Percentiles rank a stretch among this genome's conserved stretches.
phyloP scores from a whole-genome alignment of 2,113 vertebrate genomes.

The Entelurus aequoreus region DNA sequence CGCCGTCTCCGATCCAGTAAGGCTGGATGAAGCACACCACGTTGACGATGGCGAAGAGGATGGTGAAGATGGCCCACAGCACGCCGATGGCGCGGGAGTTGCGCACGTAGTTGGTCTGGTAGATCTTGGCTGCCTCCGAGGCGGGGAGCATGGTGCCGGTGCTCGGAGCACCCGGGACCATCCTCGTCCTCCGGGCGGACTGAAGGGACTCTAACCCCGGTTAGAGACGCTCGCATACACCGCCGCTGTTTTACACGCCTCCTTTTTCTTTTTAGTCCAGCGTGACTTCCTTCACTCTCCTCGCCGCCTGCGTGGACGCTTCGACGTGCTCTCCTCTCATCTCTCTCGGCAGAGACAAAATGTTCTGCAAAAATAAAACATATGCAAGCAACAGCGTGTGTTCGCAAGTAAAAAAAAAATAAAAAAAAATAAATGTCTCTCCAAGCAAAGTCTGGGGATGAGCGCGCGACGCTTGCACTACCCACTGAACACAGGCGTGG shows the following conservation, averaged over 20 bases:
- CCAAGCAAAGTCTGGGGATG: background rate
- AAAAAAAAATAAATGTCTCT: background rate
- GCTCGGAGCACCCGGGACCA: slow-evolving; percentile 72
- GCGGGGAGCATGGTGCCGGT: slow-evolving; percentile 81
- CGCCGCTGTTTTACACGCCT: background rate
- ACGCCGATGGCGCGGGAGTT: slow-evolving; percentile 98
- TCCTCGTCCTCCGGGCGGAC: slow-evolving; percentile 21
- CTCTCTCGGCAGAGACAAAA: background rate
- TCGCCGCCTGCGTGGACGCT: slow-evolving; percentile 11
- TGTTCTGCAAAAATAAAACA: background rate
- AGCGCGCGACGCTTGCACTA: background rate
- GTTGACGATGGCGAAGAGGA: slow-evolving; percentile 96
- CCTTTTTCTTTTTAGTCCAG: background rate
- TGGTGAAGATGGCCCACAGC: slow-evolving; percentile 98
- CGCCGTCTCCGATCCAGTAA: slow-evolving; percentile 98
- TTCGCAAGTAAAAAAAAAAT: slow-evolving; percentile 1
- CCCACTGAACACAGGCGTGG: slow-evolving; percentile 14
- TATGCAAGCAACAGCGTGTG: background rate
- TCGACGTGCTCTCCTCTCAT: slow-evolving; percentile 30
- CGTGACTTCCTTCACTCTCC: slow-evolving; percentile 34
- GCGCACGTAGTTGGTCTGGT: slow-evolving; percentile 96
- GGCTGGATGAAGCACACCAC: slow-evolving; percentile 99
- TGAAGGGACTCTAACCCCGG: background rate
- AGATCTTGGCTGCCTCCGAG: slow-evolving; percentile 94
- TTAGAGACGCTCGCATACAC: background rate